Base-by-base conservation (phyloP, 2,888 invertebrate species). In the Laothoe populi region DNA sequence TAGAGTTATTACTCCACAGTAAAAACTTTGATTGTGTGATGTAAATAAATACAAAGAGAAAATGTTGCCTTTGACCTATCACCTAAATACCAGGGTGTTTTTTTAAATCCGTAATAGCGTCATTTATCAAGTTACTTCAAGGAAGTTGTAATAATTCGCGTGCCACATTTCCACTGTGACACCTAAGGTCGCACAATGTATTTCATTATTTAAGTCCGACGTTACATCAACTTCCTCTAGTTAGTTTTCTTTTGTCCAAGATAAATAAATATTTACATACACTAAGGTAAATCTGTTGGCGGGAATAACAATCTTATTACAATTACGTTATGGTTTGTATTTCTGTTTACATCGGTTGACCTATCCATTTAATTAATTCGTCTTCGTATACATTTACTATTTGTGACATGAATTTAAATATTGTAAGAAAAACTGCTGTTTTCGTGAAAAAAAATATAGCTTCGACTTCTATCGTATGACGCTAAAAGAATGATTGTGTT, bases 71-170 rank as follows among this genome's bases (percentile, higher is more conserved):
- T 16, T 44, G 8, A 44, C 16, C 42, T 44, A 19, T 10, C 44
- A 44, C n/a, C 16, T n/a, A 10, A 19, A 19, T 0, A 31, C 26
- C 48, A 48, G n/a, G n/a, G n/a, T n/a, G n/a, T n/a, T 49, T 49
- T 49, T 16, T 31, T 26, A 26, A 46, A 11, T 11, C 3, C 21
- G 19, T 11, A 49, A 16, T 49, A 31, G 16, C 16, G 16, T 31
- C 10, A 49, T 53, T 53, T 53, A 24, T 13, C 24, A 53, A 10
- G 16, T 53, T 35, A 38, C 38, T 38, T 53, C 53, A 53, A 53
- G 53, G 31, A 53, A 31, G 16, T 53, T 19, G 48, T 26, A 19
- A 49, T 31, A 35, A 31, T 53, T 53, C 53, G 53, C 53, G 53
- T 53, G 53, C 53, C 31, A 16, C 13, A 44, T 44, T 35, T 16